phyloP scores from a whole-genome alignment of 2,888 invertebrate genomes.

The Drosophila colorata region DNA sequence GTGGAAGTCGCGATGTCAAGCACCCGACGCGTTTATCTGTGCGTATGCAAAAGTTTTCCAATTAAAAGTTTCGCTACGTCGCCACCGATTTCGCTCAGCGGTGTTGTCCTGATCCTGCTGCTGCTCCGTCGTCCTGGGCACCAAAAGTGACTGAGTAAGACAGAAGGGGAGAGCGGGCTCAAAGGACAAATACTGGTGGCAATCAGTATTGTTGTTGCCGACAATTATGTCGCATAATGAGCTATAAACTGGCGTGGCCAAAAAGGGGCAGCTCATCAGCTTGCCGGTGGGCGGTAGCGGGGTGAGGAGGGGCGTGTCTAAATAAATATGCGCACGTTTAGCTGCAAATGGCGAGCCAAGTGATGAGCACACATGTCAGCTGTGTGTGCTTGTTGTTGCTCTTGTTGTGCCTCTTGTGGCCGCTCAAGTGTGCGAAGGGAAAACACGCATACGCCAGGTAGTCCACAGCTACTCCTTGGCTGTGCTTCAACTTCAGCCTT shows the following conservation, averaged over 20 bases:
- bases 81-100: constrained; percentile 19
- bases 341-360: constrained; percentile 37
- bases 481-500: constrained; percentile 9
- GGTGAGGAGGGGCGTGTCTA: constrained; percentile 1
- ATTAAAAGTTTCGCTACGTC: constrained; percentile 65
- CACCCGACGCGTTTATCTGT: constrained; percentile 65
- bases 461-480: constrained; percentile 16
- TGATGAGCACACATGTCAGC: constrained; percentile 37
- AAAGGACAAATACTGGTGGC: constrained; percentile 18
- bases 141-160: background rate
- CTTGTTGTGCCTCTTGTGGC: constrained; percentile 11
- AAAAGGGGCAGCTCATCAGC: background rate
- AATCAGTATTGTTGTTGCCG: constrained; percentile 25
- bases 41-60: constrained; percentile 75
- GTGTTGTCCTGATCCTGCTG: constrained; percentile 25
- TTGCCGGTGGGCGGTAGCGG: too few relatives aligned
- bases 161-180: background rate
- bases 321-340: constrained; percentile 32
- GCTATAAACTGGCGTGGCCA: constrained; percentile 55
- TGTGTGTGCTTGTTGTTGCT: constrained; percentile 1
- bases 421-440: constrained; percentile 33
- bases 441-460: constrained; percentile 58
- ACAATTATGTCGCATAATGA: constrained; percentile 73
- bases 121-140: constrained; percentile 3
- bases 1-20: constrained; percentile 43